Conservation (phyloP, 2,888 invertebrate genomes). For the Drosophila infuscata region DNA sequence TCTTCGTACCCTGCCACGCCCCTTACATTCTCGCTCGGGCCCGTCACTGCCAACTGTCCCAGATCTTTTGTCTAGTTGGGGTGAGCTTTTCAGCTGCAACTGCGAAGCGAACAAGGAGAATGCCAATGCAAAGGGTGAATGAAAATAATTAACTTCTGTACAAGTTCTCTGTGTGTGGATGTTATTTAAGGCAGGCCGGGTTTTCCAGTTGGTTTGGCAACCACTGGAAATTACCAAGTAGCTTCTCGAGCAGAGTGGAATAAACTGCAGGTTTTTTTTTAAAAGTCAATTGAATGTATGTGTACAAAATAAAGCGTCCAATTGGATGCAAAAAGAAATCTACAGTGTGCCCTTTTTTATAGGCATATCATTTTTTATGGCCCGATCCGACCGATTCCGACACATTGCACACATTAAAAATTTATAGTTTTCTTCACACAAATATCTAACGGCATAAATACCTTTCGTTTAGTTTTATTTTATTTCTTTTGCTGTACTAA, state of each 20-base stretch:
- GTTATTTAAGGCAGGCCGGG: conserved; percentile 12
- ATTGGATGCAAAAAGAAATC: not conserved
- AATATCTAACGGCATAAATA: not conserved
- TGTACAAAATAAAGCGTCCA: not conserved
- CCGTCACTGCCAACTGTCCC: conserved; percentile 25
- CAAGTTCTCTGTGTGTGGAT: conserved; percentile 19
- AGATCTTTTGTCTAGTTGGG: conserved; percentile 65
- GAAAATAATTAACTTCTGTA: conserved; percentile 56
- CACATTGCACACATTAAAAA: not conserved
- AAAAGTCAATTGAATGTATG: conserved; percentile 4
- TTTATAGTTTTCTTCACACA: not conserved
- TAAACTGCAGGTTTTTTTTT: conserved; percentile 6
- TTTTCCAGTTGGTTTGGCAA: conserved; percentile 29
- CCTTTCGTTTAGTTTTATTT: not conserved
- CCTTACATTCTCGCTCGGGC: conserved; percentile 8
- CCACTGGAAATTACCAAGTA: conserved; percentile 20
- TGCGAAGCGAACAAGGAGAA: conserved; percentile 24
- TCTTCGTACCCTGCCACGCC: conserved; percentile 7
- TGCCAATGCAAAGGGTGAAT: conserved; percentile 30
- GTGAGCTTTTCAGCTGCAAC: conserved; percentile 42
- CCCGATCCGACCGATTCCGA: not conserved
- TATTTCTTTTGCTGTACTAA: not conserved
- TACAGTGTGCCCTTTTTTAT: not conserved
- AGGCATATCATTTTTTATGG: not conserved
- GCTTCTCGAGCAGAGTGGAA: conserved; percentile 5